A percentile compares a stretch with the other conserved stretches of the same genome.
These are phyloP conservation scores for Drosophila setifemur DNA, from an alignment of 1,140 invertebrate species.

Conservation along the genomic window DNA sequence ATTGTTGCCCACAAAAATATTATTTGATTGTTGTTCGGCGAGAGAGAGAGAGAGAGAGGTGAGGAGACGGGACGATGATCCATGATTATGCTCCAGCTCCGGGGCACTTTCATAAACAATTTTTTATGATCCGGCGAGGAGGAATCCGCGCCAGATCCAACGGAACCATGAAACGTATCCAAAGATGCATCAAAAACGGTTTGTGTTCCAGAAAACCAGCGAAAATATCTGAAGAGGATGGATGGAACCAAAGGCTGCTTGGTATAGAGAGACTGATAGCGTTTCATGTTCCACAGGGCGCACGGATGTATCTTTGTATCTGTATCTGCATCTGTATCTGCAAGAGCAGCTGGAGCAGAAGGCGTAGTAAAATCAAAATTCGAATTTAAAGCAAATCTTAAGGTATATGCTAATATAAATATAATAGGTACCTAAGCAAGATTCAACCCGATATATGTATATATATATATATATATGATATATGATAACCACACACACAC, in stretches of 20 bases:
- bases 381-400: slow-evolving; percentile 74
- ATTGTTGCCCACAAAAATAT: slow-evolving; percentile 69
- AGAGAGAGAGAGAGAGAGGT: not conserved
- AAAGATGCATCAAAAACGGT: slow-evolving; percentile 80
- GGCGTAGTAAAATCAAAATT: slow-evolving; percentile 81
- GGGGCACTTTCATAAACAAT: slow-evolving; percentile 61
- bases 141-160: no score
- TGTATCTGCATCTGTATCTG: slow-evolving; percentile 13
- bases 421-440: slow-evolving; percentile 42
- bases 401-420: slow-evolving; percentile 55
- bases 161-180: slow-evolving; percentile 75
- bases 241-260: slow-evolving; percentile 46
- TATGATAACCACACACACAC: slow-evolving; percentile 24
- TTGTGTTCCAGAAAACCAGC: slow-evolving; percentile 33
- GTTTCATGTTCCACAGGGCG: slow-evolving; percentile 62
- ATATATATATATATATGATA: slow-evolving; percentile 38
- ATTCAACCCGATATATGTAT: slow-evolving; percentile 27
- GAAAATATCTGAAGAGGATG: slow-evolving; percentile 1
- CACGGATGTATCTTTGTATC: not conserved
- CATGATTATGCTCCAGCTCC: slow-evolving; percentile 14
- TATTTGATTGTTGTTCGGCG: slow-evolving; percentile 64
- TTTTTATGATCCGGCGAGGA: slow-evolving; percentile 51
- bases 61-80: slow-evolving; percentile 21
- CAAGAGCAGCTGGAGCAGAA: slow-evolving; percentile 30
- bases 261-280: slow-evolving; percentile 77